These are phyloP conservation scores for Phacellophora camtschatica DNA, from an alignment of 30 jellyfish, hydroid and myxozoan species.

Conservation along the genomic window DNA sequence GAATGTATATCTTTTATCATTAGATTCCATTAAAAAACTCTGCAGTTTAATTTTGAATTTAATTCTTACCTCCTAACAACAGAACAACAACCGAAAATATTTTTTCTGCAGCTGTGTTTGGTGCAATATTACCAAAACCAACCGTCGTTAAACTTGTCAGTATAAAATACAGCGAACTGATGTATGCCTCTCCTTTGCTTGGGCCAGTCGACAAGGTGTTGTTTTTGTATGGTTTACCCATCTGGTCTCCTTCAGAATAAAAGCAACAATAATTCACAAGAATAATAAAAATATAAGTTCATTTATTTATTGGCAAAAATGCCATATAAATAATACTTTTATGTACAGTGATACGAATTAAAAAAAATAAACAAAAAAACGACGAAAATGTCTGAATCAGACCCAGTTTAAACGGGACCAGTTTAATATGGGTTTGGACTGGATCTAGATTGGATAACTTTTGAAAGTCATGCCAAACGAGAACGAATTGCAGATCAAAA, in stretches of 20 bases:
- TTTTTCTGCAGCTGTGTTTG: conserved; percentile 89
- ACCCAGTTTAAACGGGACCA: too few species aligned
- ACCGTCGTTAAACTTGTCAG: conserved; percentile 89
- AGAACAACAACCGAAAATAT: conserved; percentile 83
- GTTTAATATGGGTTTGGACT: too few species aligned
- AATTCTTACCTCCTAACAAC: conserved; percentile 78
- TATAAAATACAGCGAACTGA: conserved; percentile 82
- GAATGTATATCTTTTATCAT: too few species aligned
- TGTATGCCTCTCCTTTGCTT: conserved; percentile 75
- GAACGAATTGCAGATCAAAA: background rate
- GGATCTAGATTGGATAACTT: background rate
- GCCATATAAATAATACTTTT: too few species aligned
- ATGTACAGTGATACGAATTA: too few species aligned
- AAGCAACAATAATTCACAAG: too few species aligned
- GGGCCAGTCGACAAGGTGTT: conserved; percentile 60
- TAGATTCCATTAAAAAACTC: too few species aligned
- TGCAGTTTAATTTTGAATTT: too few species aligned
- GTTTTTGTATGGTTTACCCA: conserved; percentile 71
- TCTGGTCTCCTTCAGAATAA: conserved; percentile 68
- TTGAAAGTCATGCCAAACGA: background rate
- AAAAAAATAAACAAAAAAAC: too few species aligned
- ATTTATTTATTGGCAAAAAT: too few species aligned
- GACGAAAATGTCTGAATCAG: too few species aligned
- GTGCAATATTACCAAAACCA: conserved; percentile 95
- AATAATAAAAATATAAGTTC: too few species aligned